Base-by-base conservation (phyloP, 2,888 invertebrate genomes). In the Quadroppia sp. region DNA sequence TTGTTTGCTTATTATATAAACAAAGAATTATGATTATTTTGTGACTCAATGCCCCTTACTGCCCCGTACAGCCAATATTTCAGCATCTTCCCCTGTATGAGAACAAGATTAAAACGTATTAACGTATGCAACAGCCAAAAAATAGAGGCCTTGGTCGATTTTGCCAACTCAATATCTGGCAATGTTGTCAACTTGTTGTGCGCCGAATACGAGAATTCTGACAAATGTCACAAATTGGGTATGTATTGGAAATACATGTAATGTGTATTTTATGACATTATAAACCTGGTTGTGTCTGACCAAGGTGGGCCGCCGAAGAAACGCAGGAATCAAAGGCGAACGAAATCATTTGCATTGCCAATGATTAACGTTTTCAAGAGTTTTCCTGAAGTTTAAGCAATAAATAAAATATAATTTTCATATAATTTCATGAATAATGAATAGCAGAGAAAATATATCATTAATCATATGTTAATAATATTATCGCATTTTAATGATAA, bases 231-330 rank as follows among this genome's bases (percentile, higher is more conserved):
- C 2, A 25, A 9, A 23, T 23, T 56, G 23, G 23, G 56, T 56
- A 56, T 23, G 23, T 36, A 7, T 36, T 36, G 36, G 9, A 7
- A 36, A 36, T 36, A 36, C 9, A 7, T 36, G 36, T 36, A 36
- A 36, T 9, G 6, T 36, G 9, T 7, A 9, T 36, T 7, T 7
- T 36, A 36, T 36, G 4, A 36, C 36, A 36, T 36, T 36, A 7
- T 7, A 36, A 36, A 36, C n/a, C n/a, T n/a, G n/a, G n/a, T n/a
- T n/a, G n/a, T n/a, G n/a, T 36, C 4, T 36, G 6, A 45, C 6
- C 45, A 4, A 56, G 56, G 56, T n/a, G 25, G 23, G 23, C 56
- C 56, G 56, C 56, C 56, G 2, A 56, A 56, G 23, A 56, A 56
- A 23, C 56, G 23, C 7, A 56, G 4, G 23, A 23, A 28, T 56